Percentiles rank a stretch among this genome's conserved stretches.
Conservation (phyloP, 2,888 invertebrate genomes). For the Cerceris ruficornis region DNA sequence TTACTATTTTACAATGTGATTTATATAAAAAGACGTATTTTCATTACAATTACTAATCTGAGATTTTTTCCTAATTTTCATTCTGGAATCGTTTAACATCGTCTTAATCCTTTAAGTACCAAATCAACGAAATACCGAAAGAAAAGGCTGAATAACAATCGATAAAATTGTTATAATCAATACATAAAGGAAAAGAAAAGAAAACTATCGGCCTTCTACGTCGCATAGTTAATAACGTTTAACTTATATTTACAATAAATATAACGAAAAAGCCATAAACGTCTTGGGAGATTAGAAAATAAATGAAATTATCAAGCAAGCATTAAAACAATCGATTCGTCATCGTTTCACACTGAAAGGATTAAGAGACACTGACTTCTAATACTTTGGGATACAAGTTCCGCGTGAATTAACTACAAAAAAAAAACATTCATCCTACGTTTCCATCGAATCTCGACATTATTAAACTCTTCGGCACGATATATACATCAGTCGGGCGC, state of each 20-base stretch:
- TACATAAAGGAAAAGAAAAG: background rate
- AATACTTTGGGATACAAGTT: background rate
- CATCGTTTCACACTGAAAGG: constrained; percentile 37
- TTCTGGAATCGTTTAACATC: background rate
- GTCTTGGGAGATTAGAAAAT: background rate
- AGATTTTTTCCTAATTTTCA: background rate
- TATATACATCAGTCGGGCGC: constrained; percentile 85
- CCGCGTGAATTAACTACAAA: background rate
- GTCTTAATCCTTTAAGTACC: constrained; percentile 24
- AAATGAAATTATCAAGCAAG: constrained; percentile 10
- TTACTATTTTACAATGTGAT: constrained; percentile 37
- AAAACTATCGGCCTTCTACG: background rate
- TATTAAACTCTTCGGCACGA: constrained; percentile 6
- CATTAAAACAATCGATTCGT: background rate
- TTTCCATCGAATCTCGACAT: background rate
- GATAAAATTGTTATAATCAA: constrained; percentile 11
- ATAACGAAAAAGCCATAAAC: background rate
- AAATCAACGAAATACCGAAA: constrained; percentile 4
- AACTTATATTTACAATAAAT: constrained; percentile 32
- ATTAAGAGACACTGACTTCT: constrained; percentile 8
- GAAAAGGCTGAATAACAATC: background rate
- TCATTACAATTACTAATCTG: constrained; percentile 7
- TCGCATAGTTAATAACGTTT: background rate
- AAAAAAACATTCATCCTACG: background rate
- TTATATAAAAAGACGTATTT: constrained; percentile 26